These are phyloP conservation scores for Dexiosoma caninum DNA, from an alignment of 2,888 invertebrate species.

Conservation along the genomic window DNA sequence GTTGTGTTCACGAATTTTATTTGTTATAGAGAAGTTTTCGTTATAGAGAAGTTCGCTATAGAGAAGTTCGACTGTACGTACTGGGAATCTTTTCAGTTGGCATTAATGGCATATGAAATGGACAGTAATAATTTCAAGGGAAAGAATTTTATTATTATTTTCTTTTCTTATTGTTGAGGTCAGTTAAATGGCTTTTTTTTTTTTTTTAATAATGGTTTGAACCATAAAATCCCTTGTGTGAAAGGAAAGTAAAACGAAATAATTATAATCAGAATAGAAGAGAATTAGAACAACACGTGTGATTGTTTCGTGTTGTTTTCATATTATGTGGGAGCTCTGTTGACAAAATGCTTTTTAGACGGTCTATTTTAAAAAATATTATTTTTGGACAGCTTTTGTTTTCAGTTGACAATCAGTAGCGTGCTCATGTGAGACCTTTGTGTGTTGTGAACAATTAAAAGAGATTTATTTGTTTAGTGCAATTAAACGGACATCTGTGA, in stretches of 20 bases:
- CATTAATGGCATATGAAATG: too few species aligned
- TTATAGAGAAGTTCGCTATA: too few species aligned
- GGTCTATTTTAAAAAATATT: background rate
- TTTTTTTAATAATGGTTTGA: background rate
- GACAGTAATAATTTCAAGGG: too few species aligned
- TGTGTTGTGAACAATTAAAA: constrained; percentile 37
- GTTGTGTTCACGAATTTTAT: too few species aligned
- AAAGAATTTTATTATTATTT: background rate
- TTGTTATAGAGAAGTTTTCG: too few species aligned
- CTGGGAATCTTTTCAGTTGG: too few species aligned
- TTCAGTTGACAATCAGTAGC: constrained; percentile 26
- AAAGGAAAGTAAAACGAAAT: too few species aligned
- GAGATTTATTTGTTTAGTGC: constrained; percentile 38
- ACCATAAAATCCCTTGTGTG: background rate
- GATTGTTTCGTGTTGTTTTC: too few species aligned
- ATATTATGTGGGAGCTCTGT: too few species aligned
- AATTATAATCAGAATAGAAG: background rate
- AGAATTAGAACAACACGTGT: too few species aligned
- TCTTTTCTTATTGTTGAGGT: background rate
- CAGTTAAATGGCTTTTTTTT: too few species aligned
- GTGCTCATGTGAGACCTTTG: constrained; percentile 41
- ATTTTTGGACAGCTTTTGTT: background rate
- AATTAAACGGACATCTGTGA: constrained; percentile 52
- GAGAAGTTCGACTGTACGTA: too few species aligned
- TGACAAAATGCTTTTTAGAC: background rate